Base-by-base conservation (phyloP, 2,113 vertebrate genomes). In the Mohoua ochrocephala region DNA sequence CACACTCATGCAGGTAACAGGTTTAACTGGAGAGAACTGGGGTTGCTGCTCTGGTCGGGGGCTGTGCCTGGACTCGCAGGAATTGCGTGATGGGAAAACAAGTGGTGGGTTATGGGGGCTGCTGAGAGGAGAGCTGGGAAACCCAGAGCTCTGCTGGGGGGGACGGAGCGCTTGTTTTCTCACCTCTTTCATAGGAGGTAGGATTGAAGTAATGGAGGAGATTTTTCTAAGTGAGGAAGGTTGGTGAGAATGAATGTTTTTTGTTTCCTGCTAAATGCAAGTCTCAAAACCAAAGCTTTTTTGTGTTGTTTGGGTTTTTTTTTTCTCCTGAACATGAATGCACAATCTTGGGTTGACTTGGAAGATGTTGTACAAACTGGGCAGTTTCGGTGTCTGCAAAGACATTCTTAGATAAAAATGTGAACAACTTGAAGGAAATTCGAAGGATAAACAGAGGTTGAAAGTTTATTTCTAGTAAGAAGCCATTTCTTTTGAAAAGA, bases 51-150 rank as follows among this genome's bases (percentile, higher is more conserved):
- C 28, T 18, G 37, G 13, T 7, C 11, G 42, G 18, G 12, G 49
- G 50, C 67, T 18, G 49, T 30, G 31, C 52, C 80, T 41, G 31
- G 31, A 50, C 20, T 12, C 1, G 2, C 63, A 57, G 65, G 44
- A 69, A 31, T 53, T 7, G 4, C 0, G 0, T 9, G 6, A 7
- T 6, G 0, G 6, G 17, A 44, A 57, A 49, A 23, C 3, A 31
- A 49, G 23, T 6, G 49, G 9, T 70, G 67, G 41, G n/a, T 28
- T 14, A 2, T 15, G 35, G 49, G 74, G 50, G 52, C 27, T 23
- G 22, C 22, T 0, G 23, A 69, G 45, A 54, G 41, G 22, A 18
- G 23, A 74, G 65, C 33, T 70, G 30, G 39, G 47, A 42, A 89
- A 52, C 63, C 52, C 47, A 26, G 52, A 52, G 42, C n/a, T 80